Base-by-base conservation (phyloP, 1,140 invertebrate genomes). In the Polypedilum pembai region DNA sequence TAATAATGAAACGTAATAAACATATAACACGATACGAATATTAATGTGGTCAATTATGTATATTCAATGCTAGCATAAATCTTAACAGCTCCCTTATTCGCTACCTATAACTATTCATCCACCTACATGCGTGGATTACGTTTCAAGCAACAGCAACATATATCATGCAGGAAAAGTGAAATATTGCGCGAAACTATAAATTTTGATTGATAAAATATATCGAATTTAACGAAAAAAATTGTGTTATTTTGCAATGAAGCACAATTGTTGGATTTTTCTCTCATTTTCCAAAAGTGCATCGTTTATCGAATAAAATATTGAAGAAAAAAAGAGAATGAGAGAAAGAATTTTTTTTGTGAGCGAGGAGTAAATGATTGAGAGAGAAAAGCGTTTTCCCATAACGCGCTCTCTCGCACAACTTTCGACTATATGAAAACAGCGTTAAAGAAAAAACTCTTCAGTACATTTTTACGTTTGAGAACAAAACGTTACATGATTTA, bases 1-100 rank as follows among this genome's bases (percentile, higher is more conserved):
- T 56, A 56, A 56, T 56, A 56, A 56, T 56, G 12, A 56, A 56
- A 56, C 45, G 45, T 56, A 56, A 56, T 56, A 56, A 56, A 56
- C 45, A 56, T 56, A 56, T 56, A 56, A 56, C 45, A 56, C 45
- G 45, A 56, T 56, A 10, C 8, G 45, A 56, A 56, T 56, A 56
- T 56, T 56, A 56, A 56, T 56, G 45, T 56, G 45, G 45, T 56
- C 45, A 56, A 56, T 56, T 56, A 56, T 56, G 12, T 56, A 33
- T 33, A 56, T 56, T 56, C 45, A 56, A 56, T 56, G 45, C n/a
- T 56, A n/a, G 45, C 12, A 56, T 56, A 56, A 56, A 56, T 56
- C 45, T 56, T n/a, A 56, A 56, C 45, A 45, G n/a, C 45, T 56
- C 45, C 2, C 24, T 33, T 33, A 33, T 33, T 33, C n/a, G n/a